Conservation (phyloP, 2,797 vertebrate genomes). For the Ptychobarbus kaznakovi region DNA sequence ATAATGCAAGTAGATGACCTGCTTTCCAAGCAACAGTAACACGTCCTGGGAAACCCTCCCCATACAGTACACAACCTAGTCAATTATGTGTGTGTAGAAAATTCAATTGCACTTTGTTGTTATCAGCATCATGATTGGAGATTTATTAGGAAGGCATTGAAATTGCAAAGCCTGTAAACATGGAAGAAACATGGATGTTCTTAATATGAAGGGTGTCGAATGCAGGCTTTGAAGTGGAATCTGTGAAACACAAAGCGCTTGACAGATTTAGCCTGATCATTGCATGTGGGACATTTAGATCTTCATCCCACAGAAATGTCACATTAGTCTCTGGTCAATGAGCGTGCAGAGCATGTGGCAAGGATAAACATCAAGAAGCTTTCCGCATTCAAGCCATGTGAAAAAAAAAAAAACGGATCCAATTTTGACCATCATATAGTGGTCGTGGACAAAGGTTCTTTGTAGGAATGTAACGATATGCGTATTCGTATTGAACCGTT, state of each 20-base stretch:
- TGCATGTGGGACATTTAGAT: not conserved
- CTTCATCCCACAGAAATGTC: slow-evolving; percentile 34
- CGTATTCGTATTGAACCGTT: too few species aligned
- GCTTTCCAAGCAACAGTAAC: slow-evolving; percentile 11
- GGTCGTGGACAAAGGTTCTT: too few species aligned
- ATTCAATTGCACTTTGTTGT: slow-evolving; percentile 35
- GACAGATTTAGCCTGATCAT: slow-evolving; percentile 26
- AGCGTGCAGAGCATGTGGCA: not conserved
- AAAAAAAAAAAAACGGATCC: not conserved
- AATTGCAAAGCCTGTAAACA: slow-evolving; percentile 8
- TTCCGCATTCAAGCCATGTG: not conserved
- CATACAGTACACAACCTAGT: not conserved
- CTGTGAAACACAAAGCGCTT: slow-evolving; percentile 3
- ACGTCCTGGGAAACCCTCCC: slow-evolving; percentile 3
- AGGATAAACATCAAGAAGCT: not conserved
- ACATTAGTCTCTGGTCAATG: slow-evolving; percentile 35
- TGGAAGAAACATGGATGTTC: not conserved
- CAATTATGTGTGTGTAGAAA: slow-evolving; percentile 20
- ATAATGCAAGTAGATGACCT: slow-evolving; percentile 21
- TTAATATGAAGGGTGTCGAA: not conserved
- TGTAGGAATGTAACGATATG: too few species aligned
- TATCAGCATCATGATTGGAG: slow-evolving; percentile 54
- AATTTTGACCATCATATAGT: not conserved
- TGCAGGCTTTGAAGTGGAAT: not conserved
- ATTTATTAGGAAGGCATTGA: slow-evolving; percentile 7